Conservation (phyloP, 2,888 invertebrate species). For the Eustalomyia histrio region DNA sequence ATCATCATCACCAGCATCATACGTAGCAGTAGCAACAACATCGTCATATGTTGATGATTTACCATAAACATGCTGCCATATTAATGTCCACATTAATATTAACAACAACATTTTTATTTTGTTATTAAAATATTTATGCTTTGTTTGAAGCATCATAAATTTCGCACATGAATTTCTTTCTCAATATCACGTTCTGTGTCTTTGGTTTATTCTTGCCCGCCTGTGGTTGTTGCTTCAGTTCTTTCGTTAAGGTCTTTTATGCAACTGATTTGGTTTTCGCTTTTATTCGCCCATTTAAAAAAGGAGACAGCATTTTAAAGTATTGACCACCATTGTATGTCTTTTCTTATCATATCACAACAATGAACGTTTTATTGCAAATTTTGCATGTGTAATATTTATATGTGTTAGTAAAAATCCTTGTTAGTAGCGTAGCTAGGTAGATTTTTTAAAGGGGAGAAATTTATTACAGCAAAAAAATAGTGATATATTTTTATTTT, state of each 20-base stretch:
- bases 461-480: too few species aligned
- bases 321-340: conserved; percentile 19
- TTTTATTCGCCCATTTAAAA: conserved; percentile 34
- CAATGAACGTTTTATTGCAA: not conserved
- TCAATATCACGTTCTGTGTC: conserved; percentile 17
- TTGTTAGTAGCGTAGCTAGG: not conserved
- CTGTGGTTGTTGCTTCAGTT: conserved; percentile 5
- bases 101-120: conserved; percentile 67
- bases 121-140: conserved; percentile 67
- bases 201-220: conserved; percentile 12
- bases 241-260: conserved; percentile 9
- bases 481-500: too few species aligned
- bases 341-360: not conserved
- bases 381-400: not conserved
- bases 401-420: not conserved
- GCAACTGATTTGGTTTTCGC: conserved; percentile 22
- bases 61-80: conserved; percentile 58
- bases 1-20: not conserved
- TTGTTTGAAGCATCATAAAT: conserved; percentile 62
- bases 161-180: conserved; percentile 15
- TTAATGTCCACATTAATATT: conserved; percentile 68
- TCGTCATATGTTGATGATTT: conserved; percentile 43
- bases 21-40: too few species aligned
- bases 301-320: not conserved
- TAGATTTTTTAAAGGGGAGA: too few species aligned